Evolutionary conservation across 92 coral and sea anemone genomes (phyloP), one percentile per base, ranked within the genome.

Genomic region (Phenganax subtilis): DNA sequence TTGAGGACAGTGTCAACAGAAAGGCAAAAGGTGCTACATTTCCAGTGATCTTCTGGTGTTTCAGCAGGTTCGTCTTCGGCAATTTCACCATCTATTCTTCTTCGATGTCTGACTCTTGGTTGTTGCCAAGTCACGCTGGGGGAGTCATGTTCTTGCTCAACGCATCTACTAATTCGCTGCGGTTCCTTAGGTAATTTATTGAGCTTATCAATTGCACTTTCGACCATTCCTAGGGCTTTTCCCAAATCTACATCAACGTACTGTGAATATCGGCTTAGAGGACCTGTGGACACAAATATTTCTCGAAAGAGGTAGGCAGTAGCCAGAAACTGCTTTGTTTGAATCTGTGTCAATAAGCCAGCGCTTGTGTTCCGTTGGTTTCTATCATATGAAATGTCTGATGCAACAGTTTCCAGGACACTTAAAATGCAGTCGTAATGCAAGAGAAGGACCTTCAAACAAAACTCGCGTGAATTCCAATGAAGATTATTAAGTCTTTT

Each of bases 21-120:
- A 75, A 51, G 9, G 28, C 52, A 54, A 51, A 75, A 75, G 11
- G 80, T 75, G 28, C 7, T 61, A 9, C 80, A 62, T 54, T 75
- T 75, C 80, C 80, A 75, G 27, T 75, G 80, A 51, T 17, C 60
- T 8, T 9, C 9, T 11, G 80, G 80, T 75, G 80, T 75, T 17
- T n/a, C 27, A n/a, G 12, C 80, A 11, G 80, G 62, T 25, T 75
- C 27, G 28, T 75, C 80, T 16, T 15, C 62, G 37, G 4, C 76
- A 71, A 0, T 5, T 30, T 64, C 70, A 64, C 70, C 70, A 20
- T 64, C 70, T 29, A 64, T 64, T 20, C 10, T 29, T 64, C 30
- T 64, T 64, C 27, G 70, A 64, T 29, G 30, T 25, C 70, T 64
- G 27, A 64, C 70, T 9, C 70, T 14, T 64, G 70, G 10, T 64